phyloP scores from a whole-genome alignment of 2,113 vertebrate species.

The Vombatus ursinus region DNA sequence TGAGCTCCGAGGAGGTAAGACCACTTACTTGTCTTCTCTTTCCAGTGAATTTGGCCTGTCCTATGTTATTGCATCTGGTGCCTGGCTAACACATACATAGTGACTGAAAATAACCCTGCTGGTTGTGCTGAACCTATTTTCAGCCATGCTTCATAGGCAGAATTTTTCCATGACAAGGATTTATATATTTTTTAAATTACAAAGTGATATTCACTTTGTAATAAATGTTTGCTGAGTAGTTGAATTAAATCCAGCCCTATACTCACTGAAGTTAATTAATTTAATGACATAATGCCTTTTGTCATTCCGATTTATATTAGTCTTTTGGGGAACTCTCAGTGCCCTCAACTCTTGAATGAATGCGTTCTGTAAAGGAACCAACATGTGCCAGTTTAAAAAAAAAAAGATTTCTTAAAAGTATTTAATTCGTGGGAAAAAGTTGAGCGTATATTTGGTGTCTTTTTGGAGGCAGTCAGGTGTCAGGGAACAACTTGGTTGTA shows the following conservation, averaged over 20 bases:
- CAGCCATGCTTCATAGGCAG: not conserved
- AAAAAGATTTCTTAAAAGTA: not conserved
- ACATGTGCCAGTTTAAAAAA: not conserved
- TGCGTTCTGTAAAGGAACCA: fast-evolving
- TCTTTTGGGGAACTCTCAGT: not conserved
- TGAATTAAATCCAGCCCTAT: fast-evolving
- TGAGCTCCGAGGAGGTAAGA: slow-evolving; percentile 81
- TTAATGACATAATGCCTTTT: not conserved
- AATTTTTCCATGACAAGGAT: not conserved
- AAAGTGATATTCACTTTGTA: not conserved
- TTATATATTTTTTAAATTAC: not conserved
- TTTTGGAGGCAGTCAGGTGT: not conserved
- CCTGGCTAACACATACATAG: not conserved
- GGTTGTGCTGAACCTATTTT: not conserved
- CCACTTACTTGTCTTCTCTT: fast-evolving
- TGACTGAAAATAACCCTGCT: not conserved
- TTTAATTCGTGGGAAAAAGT: not conserved
- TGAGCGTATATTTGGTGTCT: not conserved
- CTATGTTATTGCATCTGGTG: not conserved
- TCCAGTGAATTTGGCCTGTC: not conserved
- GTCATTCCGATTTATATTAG: fast-evolving
- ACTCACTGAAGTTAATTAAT: fast-evolving
- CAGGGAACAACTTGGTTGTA: not conserved
- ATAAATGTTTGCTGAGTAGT: not conserved
- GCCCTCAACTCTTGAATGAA: not conserved